Evolutionary conservation across 2,113 vertebrate species (phyloP), one percentile per base, ranked within the genome.

Genomic region (Melanerpes aurifrons): DNA sequence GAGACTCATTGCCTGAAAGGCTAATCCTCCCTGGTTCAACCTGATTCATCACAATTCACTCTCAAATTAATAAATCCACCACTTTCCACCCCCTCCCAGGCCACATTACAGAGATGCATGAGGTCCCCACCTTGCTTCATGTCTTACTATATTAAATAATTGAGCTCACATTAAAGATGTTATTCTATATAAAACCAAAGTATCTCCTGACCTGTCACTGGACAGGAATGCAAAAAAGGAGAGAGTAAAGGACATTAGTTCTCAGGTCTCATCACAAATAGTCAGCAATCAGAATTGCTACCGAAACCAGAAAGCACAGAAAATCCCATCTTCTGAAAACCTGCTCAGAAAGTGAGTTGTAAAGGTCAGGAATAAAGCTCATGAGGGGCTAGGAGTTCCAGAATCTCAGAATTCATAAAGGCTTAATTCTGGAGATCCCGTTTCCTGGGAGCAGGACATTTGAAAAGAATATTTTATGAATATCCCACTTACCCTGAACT

Each of bases 321-420:
- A 91, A 73, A n/a, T 43, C 40, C 80, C 29, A 68, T 29, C 13
- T 72, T 71, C 57, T 80, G 64, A 86, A 96, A 83, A 48, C 25
- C 45, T 83, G 37, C 56, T 75, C 69, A 77, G 43, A 93, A 91
- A 81, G 45, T 8, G n/a, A 84, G 40, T 26, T 69, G 12, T 17
- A 88, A 90, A 92, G 83, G 67, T 87, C 84, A 91, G 21, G 58
- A 54, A 66, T 19, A 86, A 77, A 90, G 29, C 62, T 82, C 78
- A 61, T 11, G 66, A 40, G 25, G 88, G 20, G 50, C 8, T 77
- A 7, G 26, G 57, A 54, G 24, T 48, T 78, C 53, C 61, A 77
- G n/a, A 22, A 83, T 12, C 62, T 77, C 66, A 59, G 37, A 75
- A 86, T 6, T 10, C 18, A 50, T 57, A 19, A 48, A 21, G 32